Base-by-base conservation (phyloP, 2,888 invertebrate genomes). In the Dicyrtoma fusca region DNA sequence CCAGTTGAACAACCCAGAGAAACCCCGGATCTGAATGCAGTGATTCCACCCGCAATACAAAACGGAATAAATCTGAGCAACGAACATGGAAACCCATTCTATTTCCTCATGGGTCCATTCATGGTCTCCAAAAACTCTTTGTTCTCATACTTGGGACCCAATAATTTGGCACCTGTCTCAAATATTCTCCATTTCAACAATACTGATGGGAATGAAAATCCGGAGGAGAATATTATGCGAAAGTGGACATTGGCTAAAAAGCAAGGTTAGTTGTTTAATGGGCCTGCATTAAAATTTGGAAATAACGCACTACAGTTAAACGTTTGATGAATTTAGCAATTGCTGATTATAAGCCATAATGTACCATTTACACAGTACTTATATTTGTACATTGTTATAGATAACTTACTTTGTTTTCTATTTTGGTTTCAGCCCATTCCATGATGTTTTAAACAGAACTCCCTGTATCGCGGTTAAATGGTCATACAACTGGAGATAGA, bases 61-160 rank as follows among this genome's bases (percentile, higher is more conserved):
- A 19, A 61, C 0, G 44, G 44, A 47, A 44, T 34, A 3, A 34
- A 34, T 34, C 34, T 34, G 34, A 34, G 34, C 34, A 34, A 34
- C 34, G 8, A 34, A 34, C 4, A 34, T 34, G 34, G 34, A 34
- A 34, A 34, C 4, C 57, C 68, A n/a, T 68, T 68, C n/a, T 68
- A 57, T 47, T 44, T 68, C 11, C 45, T 68, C 8, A n/a, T 68
- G 8, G 68, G 68, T 5, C 68, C 68, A 21, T 68, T 68, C 26
- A 45, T n/a, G 8, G 14, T 55, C 6, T 3, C 23, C 8, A 57
- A 68, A n/a, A 44, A 55, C 19, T 21, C 68, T 0, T 14, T 57
- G 21, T 11, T 44, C 1, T 44, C 61, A 21, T 21, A 17, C 14
- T 61, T 25, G 13, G 10, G 11, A 25, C 57, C 1, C 4, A 26